Percentiles rank a stretch among this genome's conserved stretches.
Evolutionary conservation across 2,113 vertebrate genomes (phyloP).

Genomic region (Sclerurus mexicanus): DNA sequence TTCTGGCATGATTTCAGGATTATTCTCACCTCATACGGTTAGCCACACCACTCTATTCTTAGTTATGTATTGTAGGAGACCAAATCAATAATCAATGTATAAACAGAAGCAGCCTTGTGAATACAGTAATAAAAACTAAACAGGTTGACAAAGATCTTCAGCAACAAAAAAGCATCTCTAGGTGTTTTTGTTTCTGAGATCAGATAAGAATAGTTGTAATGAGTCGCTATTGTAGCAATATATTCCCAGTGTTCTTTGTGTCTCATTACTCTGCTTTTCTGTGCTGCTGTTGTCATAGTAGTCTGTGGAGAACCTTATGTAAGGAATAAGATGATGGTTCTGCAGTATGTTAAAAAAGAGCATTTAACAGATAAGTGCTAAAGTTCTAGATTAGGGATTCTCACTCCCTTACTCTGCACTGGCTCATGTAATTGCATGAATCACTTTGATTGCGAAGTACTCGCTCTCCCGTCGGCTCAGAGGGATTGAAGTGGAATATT

Average conservation of each 20-base stretch:
- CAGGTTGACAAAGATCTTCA: not conserved
- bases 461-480: not conserved
- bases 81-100: not conserved
- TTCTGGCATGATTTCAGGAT: not conserved
- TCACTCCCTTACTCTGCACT: slow-evolving; percentile 2
- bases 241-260: not conserved
- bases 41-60: not conserved
- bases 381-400: slow-evolving; percentile 35
- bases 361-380: slow-evolving; percentile 38
- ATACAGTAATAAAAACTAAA: not conserved
- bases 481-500: slow-evolving; percentile 16
- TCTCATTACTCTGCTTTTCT: not conserved
- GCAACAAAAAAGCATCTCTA: not conserved
- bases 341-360: not conserved
- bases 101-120: not conserved
- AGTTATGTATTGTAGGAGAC: not conserved
- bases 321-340: slow-evolving; percentile 23
- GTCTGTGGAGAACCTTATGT: slow-evolving; percentile 41
- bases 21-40: not conserved
- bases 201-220: not conserved
- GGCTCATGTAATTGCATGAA: slow-evolving; percentile 29
- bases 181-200: not conserved
- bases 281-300: slow-evolving; percentile 52
- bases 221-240: not conserved
- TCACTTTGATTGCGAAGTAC: slow-evolving; percentile 17